Evolutionary conservation across 2,888 invertebrate genomes (phyloP).

Genomic region (Eristalis pertinax): DNA sequence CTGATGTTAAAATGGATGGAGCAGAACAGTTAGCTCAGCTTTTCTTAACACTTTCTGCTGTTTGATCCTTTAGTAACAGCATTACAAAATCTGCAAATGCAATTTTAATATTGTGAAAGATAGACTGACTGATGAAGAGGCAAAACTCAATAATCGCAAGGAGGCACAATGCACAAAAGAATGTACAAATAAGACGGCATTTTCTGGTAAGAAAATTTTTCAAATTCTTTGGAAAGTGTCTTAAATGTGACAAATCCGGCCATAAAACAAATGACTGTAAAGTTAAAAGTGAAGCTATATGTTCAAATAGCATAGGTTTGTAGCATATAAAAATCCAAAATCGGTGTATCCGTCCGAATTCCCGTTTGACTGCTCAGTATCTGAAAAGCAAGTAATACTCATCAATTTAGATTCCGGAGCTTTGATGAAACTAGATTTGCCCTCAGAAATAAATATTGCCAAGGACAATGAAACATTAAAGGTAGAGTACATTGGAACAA

Average conservation of each 20-base stretch:
- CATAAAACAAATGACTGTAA: not conserved
- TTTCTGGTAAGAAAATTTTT: constrained; percentile 3
- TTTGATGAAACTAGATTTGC: not conserved
- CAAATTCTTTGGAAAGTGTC: constrained; percentile 2
- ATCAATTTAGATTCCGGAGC: not conserved
- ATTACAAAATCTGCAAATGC: constrained; percentile 4
- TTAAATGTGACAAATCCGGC: not conserved
- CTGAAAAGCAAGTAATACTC: not conserved
- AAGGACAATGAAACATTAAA: not conserved
- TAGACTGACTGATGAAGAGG: constrained; percentile 2
- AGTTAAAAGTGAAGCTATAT: no score
- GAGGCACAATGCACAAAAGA: not conserved
- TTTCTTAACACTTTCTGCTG: not conserved
- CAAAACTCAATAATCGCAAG: constrained; percentile 1
- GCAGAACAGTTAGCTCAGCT: not conserved
- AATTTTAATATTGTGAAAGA: not conserved
- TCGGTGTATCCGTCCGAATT: not conserved
- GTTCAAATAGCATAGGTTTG: not conserved
- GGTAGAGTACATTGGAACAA: no score
- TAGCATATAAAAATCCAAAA: not conserved
- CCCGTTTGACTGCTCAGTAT: no score
- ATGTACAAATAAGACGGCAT: not conserved
- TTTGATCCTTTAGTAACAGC: constrained; percentile 3
- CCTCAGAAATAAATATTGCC: not conserved
- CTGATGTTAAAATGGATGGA: not conserved